Base-by-base conservation (phyloP, 2,888 invertebrate genomes). In the Spodoptera exigua region DNA sequence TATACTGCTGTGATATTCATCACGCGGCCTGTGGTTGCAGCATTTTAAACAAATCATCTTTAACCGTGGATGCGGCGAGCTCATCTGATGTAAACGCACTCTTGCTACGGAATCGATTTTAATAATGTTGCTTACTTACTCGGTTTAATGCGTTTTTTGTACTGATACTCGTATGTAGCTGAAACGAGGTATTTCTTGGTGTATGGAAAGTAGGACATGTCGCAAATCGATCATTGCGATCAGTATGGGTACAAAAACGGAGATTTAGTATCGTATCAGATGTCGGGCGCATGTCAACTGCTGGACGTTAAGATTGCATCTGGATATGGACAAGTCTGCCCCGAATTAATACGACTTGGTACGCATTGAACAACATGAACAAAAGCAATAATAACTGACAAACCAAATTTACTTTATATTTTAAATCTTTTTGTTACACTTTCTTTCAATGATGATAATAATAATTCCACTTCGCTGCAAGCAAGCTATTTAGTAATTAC, bases 1-100 rank as follows among this genome's bases (percentile, higher is more conserved):
- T 91, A 90, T 88, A 86, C 88, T 90, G 87, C 86, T 85, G 89
- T 85, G 93, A 93, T 94, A 93, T 93, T 91, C 93, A 94, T 93
- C 93, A 93, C 88, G 83, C 79, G 74, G 82, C 78, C 82, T 83
- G 85, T 86, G 86, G 88, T 86, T 88, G 89, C 89, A 84, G 90
- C 81, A 89, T 93, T 93, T 93, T 91, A 92, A 92, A 93, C 93
- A 93, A 93, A 93, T 94, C 93, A 93, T 94, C 92, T 93, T 91
- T 90, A 87, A 87, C 87, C 79, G 83, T 84, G 82, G 80, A 84
- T 78, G 79, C 80, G 68, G 77, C 58, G 48, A 61, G 59, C 69
- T 65, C 61, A 63, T 64, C 56, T 69, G 75, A 82, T 84, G 81
- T 73, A 81, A 83, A 79, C 80, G 79, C 69, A 81, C 79, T 77